Evolutionary conservation across 2,888 invertebrate species (phyloP).

Genomic region (Agrochola litura): DNA sequence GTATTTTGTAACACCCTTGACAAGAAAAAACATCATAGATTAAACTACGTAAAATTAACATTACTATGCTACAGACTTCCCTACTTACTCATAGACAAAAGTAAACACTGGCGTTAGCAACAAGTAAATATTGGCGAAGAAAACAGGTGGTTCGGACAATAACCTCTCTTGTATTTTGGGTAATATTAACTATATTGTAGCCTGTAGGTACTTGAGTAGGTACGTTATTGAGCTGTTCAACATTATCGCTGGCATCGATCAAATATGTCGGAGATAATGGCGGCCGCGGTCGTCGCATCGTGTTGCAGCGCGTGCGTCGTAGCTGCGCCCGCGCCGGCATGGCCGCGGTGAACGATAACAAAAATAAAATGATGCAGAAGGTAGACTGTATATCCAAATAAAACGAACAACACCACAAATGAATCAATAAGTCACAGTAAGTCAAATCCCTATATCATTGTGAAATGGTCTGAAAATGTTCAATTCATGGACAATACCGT

Average conservation of each 20-base stretch:
- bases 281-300: constrained; percentile 57
- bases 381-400: constrained; percentile 18
- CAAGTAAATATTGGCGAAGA: constrained; percentile 57
- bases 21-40: background rate
- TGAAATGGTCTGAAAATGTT: background rate
- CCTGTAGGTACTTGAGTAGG: constrained; percentile 3
- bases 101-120: constrained; percentile 43
- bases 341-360: constrained; percentile 65
- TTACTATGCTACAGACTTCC: background rate
- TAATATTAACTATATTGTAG: constrained; percentile 19
- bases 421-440: background rate
- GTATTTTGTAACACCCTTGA: constrained; percentile 10
- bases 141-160: constrained; percentile 52
- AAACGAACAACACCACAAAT: background rate
- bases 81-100: constrained; percentile 6
- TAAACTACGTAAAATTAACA: background rate
- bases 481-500: background rate
- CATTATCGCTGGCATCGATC: constrained; percentile 57
- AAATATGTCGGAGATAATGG: constrained; percentile 54
- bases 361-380: constrained; percentile 64
- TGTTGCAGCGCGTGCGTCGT: constrained; percentile 65
- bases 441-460: background rate
- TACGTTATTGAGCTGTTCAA: constrained; percentile 41
- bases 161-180: constrained; percentile 58
- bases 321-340: constrained; percentile 60